Evolutionary conservation across 2,888 invertebrate species (phyloP).

Genomic region (Ophion costatus): DNA sequence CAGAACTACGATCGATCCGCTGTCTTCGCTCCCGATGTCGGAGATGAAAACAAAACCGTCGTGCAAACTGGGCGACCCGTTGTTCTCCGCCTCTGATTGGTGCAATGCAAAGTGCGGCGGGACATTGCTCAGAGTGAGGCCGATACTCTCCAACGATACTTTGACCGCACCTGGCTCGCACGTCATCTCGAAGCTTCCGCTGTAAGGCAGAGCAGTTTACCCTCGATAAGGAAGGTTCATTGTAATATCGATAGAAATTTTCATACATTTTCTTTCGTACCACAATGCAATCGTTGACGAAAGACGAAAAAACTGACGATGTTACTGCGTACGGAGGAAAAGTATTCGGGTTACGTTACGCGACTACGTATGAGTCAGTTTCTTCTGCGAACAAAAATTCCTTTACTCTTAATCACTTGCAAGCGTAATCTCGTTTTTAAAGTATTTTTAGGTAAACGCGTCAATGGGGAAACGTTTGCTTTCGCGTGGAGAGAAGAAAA

Average conservation of each 20-base stretch:
- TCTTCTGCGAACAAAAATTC: not conserved
- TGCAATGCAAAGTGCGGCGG: slow-evolving; percentile 74
- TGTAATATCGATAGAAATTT: not conserved
- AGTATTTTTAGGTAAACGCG: not conserved
- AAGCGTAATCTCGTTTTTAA: not conserved
- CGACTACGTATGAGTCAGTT: not conserved
- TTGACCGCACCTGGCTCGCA: slow-evolving; percentile 8
- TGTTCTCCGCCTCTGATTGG: slow-evolving; percentile 69
- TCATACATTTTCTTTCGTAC: too few relatives aligned
- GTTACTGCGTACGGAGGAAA: too few relatives aligned
- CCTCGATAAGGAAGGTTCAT: not conserved
- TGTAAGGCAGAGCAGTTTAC: not conserved
- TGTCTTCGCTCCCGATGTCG: slow-evolving; percentile 67
- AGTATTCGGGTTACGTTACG: not conserved
- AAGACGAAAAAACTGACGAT: not conserved
- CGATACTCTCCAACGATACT: slow-evolving; percentile 71
- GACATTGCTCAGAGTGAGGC: slow-evolving; percentile 70
- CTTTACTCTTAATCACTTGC: not conserved
- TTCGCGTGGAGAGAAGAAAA: not conserved
- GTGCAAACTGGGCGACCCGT: slow-evolving; percentile 63
- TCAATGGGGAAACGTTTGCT: not conserved
- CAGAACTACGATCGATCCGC: slow-evolving; percentile 79
- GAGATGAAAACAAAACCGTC: slow-evolving; percentile 56
- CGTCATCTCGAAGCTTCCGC: slow-evolving; percentile 16
- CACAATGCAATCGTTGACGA: too few relatives aligned